Evolutionary conservation across 1,140 invertebrate species (phyloP), one percentile per base, ranked within the genome.

Genomic region (Sitodiplosis mosellana): DNA sequence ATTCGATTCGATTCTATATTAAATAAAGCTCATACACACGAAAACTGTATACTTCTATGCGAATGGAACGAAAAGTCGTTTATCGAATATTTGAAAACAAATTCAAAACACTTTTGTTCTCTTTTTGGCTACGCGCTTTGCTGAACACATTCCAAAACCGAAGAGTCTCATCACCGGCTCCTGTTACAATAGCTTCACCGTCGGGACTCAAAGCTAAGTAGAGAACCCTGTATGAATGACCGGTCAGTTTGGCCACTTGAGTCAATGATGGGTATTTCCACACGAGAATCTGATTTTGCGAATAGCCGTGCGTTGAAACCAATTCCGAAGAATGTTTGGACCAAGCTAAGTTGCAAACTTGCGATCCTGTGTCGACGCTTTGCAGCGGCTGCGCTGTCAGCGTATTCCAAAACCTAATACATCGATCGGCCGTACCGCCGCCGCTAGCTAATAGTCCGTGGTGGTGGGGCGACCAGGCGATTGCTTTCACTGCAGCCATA

Each of bases 131-230:
- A 42, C 90, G 75, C 14, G 90, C 90, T 73, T 98, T 98, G 53
- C 87, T 93, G 65, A 99, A 99, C 0, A 99, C 91, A 72, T 98
- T 98, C 95, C 95, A 99, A 68, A 99, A 99, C 14, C 96, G 71
- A 7, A 99, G 70, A 1, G 96, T 99, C 67, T 99, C 96, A 66
- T 99, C 96, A 1, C 95, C 96, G 15, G 95, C 95, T 10, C 95
- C 96, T 0, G 96, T 99, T 0, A 99, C 96, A 52, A 99, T 99
- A 1, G 94, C 91, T 66, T 99, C 94, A 17, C 95, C 96, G 68
- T 99, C 94, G 0, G 96, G 96, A 33, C 93, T 98, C 73, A 99
- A 82, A 1, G 95, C 95, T 54, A 99, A 65, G 66, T 99, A 99
- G 1, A 99, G 71, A 5, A 99, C 96, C 53, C 96, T 72, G 63